Conservation (phyloP, 64 coral and sea anemone species). For the Dendronephthya gigantea region DNA sequence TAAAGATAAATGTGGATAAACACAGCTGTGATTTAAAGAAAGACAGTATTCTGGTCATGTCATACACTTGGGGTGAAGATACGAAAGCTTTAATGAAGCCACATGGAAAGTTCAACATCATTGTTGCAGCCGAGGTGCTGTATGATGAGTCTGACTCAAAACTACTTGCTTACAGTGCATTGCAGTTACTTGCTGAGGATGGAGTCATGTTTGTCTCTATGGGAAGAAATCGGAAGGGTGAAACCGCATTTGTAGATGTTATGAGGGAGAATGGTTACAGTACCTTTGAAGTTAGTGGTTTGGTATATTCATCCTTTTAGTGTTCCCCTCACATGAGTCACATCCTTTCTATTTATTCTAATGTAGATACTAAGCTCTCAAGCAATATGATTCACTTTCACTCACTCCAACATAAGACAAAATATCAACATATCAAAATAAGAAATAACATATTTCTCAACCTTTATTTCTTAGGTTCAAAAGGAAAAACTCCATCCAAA, state of each 20-base stretch:
- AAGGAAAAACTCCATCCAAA: constrained; percentile 54
- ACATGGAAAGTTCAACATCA: constrained; percentile 57
- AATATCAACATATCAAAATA: too few relatives aligned
- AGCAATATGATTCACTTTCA: too few relatives aligned
- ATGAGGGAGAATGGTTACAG: constrained; percentile 58
- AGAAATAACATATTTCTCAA: too few relatives aligned
- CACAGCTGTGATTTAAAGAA: constrained; percentile 34
- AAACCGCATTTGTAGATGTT: constrained; percentile 47
- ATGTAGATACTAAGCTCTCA: too few relatives aligned
- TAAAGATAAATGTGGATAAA: constrained; percentile 45
- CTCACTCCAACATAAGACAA: too few relatives aligned
- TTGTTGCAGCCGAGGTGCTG: constrained; percentile 84
- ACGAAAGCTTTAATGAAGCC: constrained; percentile 28
- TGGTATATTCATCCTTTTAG: neutral
- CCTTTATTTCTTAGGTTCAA: constrained; percentile 47
- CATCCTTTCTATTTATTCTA: too few relatives aligned
- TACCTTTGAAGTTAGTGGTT: constrained; percentile 49
- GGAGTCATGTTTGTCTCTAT: constrained; percentile 64
- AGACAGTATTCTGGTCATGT: constrained; percentile 34
- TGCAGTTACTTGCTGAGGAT: constrained; percentile 34
- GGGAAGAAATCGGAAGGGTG: constrained; percentile 83
- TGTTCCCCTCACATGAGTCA: too few relatives aligned
- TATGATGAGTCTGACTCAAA: constrained; percentile 61
- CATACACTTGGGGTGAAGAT: constrained; percentile 61
- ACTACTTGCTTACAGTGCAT: constrained; percentile 54